phyloP scores from a whole-genome alignment of 2,113 vertebrate genomes.

The Perccottus glenii region DNA sequence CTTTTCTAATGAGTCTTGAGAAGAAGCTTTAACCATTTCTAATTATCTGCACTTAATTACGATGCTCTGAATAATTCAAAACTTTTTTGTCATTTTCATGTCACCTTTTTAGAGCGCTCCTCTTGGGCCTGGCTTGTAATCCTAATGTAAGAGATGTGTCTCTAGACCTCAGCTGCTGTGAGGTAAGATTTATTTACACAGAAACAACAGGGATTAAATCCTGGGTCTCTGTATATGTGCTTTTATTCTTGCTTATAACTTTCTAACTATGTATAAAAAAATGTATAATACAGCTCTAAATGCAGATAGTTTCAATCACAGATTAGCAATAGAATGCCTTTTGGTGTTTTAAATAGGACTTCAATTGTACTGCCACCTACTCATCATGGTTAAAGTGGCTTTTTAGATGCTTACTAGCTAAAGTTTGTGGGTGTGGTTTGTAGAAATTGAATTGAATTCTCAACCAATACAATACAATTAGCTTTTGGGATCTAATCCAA shows the following conservation, averaged over 20 bases:
- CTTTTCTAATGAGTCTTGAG: constrained; percentile 28
- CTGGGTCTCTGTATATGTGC: too few species aligned
- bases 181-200: constrained; percentile 75
- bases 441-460: constrained; percentile 26
- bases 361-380: not conserved
- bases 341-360: not conserved
- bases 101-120: constrained; percentile 83
- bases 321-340: too few species aligned
- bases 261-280: too few species aligned
- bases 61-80: constrained; percentile 6
- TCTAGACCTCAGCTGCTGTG: constrained; percentile 95
- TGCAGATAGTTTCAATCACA: too few species aligned
- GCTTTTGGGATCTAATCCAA: constrained; percentile 59
- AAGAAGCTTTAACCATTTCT: not conserved
- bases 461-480: constrained; percentile 28
- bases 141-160: constrained; percentile 90
- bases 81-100: not conserved
- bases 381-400: too few species aligned
- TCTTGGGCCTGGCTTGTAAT: constrained; percentile 94
- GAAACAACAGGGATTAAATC: too few species aligned
- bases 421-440: constrained; percentile 29
- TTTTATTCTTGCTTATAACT: too few species aligned
- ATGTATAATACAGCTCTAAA: too few species aligned
- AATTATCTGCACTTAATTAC: not conserved
- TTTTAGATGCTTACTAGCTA: not conserved